Base-by-base conservation (phyloP, 2,797 vertebrate genomes). In the Alectoris magna region DNA sequence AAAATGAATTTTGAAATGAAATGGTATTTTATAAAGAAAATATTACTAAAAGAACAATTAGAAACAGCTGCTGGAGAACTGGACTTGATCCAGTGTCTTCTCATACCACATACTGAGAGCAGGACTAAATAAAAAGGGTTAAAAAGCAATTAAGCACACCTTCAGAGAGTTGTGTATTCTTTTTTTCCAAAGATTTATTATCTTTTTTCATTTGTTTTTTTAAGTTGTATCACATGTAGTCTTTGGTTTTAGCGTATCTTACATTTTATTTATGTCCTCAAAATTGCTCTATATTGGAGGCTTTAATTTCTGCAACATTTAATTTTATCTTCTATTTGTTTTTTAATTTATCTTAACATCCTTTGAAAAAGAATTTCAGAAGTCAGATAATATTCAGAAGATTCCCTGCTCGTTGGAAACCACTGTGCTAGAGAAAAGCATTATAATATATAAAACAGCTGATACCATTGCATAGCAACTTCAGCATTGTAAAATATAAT, bases 281-380 rank as follows among this genome's bases (percentile, higher is more conserved):
- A 46, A 9, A 14, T 46, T 62, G 58, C 43, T 75, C 10, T 3
- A 4, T 58, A 27, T 43, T 48, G 19, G 34, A 53, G 78, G 7
- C 8, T 70, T 63, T 43, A 29, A 11, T 79, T n/a, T 67, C 46
- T 92, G 21, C 51, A 73, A 14, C 26, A 29, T 72, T 49, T 62
- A 75, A 21, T 88, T 68, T 41, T 90, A 13, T 83, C 44, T 81
- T 89, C 78, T 67, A 3, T 3, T 59, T 58, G 3, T 64, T 91
- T 53, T 82, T 76, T 36, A 71, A 71, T 80, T 87, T 3, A 41
- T 77, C 11, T 77, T 85, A 82, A 63, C 23, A 14, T 67, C 8
- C 43, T 87, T 87, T 90, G 60, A 80, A 56, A 18, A 46, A 31
- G 17, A 74, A 92, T 92, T 87, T 87, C 23, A 27, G 51, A 86